Evolutionary conservation across 2,797 vertebrate genomes (phyloP).

Genomic region (Gobio occitaniae): DNA sequence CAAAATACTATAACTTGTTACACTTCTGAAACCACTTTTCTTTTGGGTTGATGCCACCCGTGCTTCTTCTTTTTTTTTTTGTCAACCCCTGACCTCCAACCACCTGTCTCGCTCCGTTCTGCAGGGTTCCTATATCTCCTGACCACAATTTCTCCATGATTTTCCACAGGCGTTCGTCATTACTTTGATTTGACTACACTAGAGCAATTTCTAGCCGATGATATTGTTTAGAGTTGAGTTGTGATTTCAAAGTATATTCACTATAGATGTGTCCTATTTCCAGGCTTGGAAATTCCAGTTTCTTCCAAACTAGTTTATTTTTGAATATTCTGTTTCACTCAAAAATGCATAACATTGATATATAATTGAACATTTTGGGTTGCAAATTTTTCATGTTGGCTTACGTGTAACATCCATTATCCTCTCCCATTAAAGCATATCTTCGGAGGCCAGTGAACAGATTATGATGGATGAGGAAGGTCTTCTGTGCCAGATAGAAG

Average conservation of each 20-base stretch:
- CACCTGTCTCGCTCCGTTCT: not conserved
- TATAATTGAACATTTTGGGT: not conserved
- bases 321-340: not conserved
- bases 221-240: not conserved
- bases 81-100: not conserved
- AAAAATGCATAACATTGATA: not conserved
- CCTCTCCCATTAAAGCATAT: conserved; percentile 9
- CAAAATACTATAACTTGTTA: not conserved
- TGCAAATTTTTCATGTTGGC: conserved; percentile 2
- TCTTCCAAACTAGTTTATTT: not conserved
- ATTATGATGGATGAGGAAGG: conserved; percentile 48
- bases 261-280: not conserved
- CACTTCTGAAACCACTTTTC: not conserved
- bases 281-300: no score
- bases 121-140: not conserved
- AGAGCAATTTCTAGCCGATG: not conserved
- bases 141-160: not conserved
- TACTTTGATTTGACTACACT: not conserved
- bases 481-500: conserved; percentile 46
- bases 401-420: conserved; percentile 29
- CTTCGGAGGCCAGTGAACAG: not conserved
- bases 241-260: not conserved
- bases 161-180: not conserved
- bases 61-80: not conserved
- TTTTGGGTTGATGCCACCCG: no score